Evolutionary conservation across 2,888 invertebrate genomes (phyloP).

Genomic region (Eurois occulta): DNA sequence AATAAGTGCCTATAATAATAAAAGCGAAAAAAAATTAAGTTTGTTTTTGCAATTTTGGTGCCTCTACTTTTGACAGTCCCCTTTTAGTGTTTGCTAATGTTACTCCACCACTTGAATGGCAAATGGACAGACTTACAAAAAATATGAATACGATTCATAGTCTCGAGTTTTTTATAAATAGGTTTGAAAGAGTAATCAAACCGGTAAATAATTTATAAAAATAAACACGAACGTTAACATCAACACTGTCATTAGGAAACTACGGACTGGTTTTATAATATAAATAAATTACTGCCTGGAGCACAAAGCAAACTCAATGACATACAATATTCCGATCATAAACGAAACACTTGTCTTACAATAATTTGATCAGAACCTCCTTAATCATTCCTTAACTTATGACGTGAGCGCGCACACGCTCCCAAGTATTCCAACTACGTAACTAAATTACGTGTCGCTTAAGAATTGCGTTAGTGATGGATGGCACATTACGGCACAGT

Average conservation of each 20-base stretch:
- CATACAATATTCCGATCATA: conserved; percentile 56
- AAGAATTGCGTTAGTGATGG: conserved; percentile 65
- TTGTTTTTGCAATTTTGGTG: conserved; percentile 71
- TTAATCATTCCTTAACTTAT: conserved; percentile 73
- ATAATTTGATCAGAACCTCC: conserved; percentile 76
- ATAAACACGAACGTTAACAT: background rate
- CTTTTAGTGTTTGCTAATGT: conserved; percentile 68
- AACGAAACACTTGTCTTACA: conserved; percentile 72
- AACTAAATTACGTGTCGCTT: conserved; percentile 64
- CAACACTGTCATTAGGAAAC: background rate
- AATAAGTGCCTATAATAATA: conserved; percentile 74
- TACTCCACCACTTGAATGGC: conserved; percentile 57
- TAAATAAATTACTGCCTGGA: conserved; percentile 29
- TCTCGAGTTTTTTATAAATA: conserved; percentile 5
- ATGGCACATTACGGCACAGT: conserved; percentile 64
- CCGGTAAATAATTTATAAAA: background rate
- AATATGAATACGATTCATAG: conserved; percentile 41
- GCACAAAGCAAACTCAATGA: conserved; percentile 31
- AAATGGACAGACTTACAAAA: conserved; percentile 24
- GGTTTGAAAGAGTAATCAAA: conserved; percentile 17
- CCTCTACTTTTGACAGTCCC: conserved; percentile 66
- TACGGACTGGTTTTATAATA: conserved; percentile 9
- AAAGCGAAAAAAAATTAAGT: conserved; percentile 67
- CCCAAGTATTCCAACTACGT: conserved; percentile 66
- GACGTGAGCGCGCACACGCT: conserved; percentile 62